phyloP scores from a whole-genome alignment of 1,140 invertebrate species.

The Limonius californicus region DNA sequence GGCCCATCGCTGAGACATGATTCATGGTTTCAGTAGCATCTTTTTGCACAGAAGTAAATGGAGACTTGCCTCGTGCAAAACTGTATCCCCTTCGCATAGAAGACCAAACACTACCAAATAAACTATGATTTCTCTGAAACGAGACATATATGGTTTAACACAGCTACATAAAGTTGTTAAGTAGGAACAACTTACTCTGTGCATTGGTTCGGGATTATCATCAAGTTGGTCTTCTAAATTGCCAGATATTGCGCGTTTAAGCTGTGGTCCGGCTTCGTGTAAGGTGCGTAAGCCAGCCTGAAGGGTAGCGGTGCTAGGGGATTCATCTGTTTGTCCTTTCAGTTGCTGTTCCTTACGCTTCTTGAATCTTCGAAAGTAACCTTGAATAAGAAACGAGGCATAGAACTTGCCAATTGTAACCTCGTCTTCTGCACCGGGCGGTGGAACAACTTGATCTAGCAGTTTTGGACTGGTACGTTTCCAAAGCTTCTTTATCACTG shows the following conservation, averaged over 20 bases:
- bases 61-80: constrained; percentile 58
- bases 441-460: constrained; percentile 98
- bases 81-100: constrained; percentile 72
- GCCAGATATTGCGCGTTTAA: constrained; percentile 96
- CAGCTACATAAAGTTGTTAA: neutral
- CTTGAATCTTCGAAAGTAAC: constrained; percentile 98
- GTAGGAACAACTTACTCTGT: constrained; percentile 67
- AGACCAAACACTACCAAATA: constrained; percentile 94
- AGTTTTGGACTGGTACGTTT: constrained; percentile 94
- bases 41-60: constrained; percentile 60
- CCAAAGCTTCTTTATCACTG: constrained; percentile 99
- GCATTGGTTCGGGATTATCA: constrained; percentile 91
- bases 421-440: constrained; percentile 97
- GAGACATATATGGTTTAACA: neutral
- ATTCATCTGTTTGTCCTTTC: constrained; percentile 67
- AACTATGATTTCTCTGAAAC: constrained; percentile 85
- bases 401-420: constrained; percentile 99
- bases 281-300: constrained; percentile 93
- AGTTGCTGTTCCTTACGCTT: constrained; percentile 95
- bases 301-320: constrained; percentile 74
- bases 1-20: constrained; percentile 51
- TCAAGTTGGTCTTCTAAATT: constrained; percentile 87
- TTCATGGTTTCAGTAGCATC: constrained; percentile 57
- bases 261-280: constrained; percentile 96
- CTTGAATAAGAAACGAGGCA: constrained; percentile 99